Evolutionary conservation across 2,113 vertebrate genomes (phyloP).

Genomic region (Oplegnathus fasciatus): DNA sequence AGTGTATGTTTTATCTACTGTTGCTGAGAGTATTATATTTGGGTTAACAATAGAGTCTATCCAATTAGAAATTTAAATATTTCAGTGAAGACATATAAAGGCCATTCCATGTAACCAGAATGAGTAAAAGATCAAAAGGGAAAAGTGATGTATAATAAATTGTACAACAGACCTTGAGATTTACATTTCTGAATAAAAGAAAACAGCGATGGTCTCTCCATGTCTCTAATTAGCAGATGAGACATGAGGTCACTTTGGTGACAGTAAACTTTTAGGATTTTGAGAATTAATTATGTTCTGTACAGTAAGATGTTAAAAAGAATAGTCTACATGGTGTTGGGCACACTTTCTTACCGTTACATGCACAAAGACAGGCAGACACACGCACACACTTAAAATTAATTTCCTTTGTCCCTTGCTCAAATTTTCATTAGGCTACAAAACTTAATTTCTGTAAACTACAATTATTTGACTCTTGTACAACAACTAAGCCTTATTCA

Average conservation of each 20-base stretch:
- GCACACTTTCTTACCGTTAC: not conserved
- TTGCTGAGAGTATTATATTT: not conserved
- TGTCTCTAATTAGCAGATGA: not conserved
- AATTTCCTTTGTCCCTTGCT: slow-evolving; percentile 44
- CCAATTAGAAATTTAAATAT: not conserved
- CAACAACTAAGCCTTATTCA: slow-evolving; percentile 37
- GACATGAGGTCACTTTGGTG: not conserved
- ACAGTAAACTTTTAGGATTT: not conserved
- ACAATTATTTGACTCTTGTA: slow-evolving; percentile 58
- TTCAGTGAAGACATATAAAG: not conserved
- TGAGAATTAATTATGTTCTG: slow-evolving; percentile 10
- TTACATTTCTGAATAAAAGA: not conserved
- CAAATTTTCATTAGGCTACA: slow-evolving; percentile 40
- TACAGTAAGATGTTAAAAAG: not conserved
- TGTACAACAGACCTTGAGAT: not conserved
- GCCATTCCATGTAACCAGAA: not conserved
- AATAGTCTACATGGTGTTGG: not conserved
- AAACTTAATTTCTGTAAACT: slow-evolving; percentile 52
- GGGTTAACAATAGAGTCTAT: not conserved
- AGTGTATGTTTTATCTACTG: not conserved
- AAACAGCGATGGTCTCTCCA: not conserved
- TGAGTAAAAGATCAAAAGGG: not conserved
- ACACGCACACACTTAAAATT: slow-evolving; percentile 10
- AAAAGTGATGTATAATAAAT: not conserved
- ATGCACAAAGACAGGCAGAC: not conserved